Evolutionary conservation across 2,113 vertebrate species (phyloP), one percentile per base, ranked within the genome.

Genomic region (Caranx ignobilis): DNA sequence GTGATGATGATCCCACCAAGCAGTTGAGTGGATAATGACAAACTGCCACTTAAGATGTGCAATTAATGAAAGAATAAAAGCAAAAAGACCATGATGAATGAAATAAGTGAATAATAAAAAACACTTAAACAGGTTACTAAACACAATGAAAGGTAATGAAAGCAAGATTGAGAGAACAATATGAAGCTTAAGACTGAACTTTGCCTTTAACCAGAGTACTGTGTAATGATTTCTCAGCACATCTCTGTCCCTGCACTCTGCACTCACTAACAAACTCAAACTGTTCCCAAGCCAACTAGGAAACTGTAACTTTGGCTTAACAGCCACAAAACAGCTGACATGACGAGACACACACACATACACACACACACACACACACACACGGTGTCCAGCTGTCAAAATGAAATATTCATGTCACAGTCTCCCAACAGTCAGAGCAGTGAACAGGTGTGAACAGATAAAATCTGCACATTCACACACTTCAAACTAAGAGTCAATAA

Each of bases 301-400:
- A 89, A 89, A 92, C 89, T 89, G 91, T 92, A 91, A 90, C 91
- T 92, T 81, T 89, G 89, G 85, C 92, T 93, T 92, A 93, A 92
- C 88, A 90, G 92, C 87, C 87, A 71, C 89, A 90, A 93, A 93
- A 92, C 74, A 91, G 92, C 92, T 93, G 92, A 93, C 89, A 89
- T 87, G 1, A 87, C 77, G 18, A 83, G 87, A 89, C 83, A 78
- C 77, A 69, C 79, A 57, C 45, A 34, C 41, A 66, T 16, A 61
- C 71, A 48, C 35, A 26, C 26, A 63, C 41, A 50, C 74, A 43
- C 67, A 52, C 19, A 39, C 26, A 64, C 65, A 63, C 60, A 16
- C 75, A 41, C 37, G 12, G 31, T 37, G 18, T 71, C 84, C 81
- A 89, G 80, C 86, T 89, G 91, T 75, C 87, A 75, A n/a, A 75